Conservation (phyloP, 2,113 vertebrate species). For the Nannospalax galili region DNA sequence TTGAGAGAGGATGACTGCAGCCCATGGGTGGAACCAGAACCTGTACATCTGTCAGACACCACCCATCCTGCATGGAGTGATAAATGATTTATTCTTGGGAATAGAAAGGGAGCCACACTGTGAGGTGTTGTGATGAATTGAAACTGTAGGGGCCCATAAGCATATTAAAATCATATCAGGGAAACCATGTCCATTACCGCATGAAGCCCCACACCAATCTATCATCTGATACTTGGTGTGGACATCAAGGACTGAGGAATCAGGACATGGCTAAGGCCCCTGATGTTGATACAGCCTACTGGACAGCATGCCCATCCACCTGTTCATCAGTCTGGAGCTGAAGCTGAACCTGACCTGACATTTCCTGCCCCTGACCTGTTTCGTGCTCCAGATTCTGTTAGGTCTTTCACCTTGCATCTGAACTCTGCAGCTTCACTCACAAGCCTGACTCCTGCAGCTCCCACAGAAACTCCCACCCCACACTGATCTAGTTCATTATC, state of each 20-base stretch:
- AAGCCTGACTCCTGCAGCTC: background rate
- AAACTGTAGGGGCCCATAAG: background rate
- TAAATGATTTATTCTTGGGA: no score
- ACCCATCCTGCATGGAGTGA: background rate
- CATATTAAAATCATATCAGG: background rate
- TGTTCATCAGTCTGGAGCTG: background rate
- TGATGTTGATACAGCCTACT: background rate
- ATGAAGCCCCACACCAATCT: background rate
- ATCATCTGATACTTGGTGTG: background rate
- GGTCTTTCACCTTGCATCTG: background rate
- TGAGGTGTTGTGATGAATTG: background rate
- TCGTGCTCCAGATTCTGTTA: background rate
- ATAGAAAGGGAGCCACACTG: background rate
- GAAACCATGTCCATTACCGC: background rate
- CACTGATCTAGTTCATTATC: background rate
- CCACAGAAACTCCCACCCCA: background rate
- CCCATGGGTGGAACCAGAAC: background rate
- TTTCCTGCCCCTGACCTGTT: background rate
- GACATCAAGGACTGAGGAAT: background rate
- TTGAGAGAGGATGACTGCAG: background rate
- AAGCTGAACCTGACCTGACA: background rate
- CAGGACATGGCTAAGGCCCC: background rate
- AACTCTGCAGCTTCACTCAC: background rate
- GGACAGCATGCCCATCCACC: background rate
- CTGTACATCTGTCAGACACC: background rate